Evolutionary conservation across 1,140 invertebrate species (phyloP), one percentile per base, ranked within the genome.

Genomic region (Brachionus koreanus): DNA sequence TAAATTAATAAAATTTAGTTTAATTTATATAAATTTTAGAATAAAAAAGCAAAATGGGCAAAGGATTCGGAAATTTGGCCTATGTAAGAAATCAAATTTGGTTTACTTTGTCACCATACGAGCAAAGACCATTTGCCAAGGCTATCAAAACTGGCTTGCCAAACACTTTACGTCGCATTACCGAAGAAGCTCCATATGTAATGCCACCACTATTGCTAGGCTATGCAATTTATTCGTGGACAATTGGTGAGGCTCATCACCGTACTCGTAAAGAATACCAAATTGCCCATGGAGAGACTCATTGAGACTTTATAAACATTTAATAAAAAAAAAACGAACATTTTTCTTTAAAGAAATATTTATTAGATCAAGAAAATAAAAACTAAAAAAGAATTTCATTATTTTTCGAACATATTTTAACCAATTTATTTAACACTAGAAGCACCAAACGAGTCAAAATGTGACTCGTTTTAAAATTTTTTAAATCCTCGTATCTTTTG

Each of bases 141-240:
- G 76, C 76, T 23, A 79, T 79, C 12, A 79, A 79, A 43, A 37
- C 49, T 61, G 76, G 76, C 61, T 12, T 79, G 57, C 76, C 76
- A 19, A 79, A 79, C n/a, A 13, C 76, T 42, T 61, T 79, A 61
- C n/a, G 76, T 12, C 35, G 76, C 9, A 33, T 79, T 5, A 25
- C 76, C 16, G 76, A 79, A 79, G 76, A 79, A 65, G 76, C 76
- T 79, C 76, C 76, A 25, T 79, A 61, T 35, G 76, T 79, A 61
- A 16, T 79, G 37, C 76, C 76, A 10, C 76, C 76, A 61, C 10
- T 79, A n/a, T 65, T 79, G 33, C 23, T 79, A 5, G 76, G 76
- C 9, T 79, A 79, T 23, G 76, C 76, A 13, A 9, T 79, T 35
- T 79, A 79, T 43, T 23, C 76, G 13, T 79, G 76, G 76, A 79